Percentiles rank a stretch among this genome's conserved stretches.
Evolutionary conservation across 2,113 vertebrate species (phyloP).

Genomic region (Plecturocebus donacophilus): DNA sequence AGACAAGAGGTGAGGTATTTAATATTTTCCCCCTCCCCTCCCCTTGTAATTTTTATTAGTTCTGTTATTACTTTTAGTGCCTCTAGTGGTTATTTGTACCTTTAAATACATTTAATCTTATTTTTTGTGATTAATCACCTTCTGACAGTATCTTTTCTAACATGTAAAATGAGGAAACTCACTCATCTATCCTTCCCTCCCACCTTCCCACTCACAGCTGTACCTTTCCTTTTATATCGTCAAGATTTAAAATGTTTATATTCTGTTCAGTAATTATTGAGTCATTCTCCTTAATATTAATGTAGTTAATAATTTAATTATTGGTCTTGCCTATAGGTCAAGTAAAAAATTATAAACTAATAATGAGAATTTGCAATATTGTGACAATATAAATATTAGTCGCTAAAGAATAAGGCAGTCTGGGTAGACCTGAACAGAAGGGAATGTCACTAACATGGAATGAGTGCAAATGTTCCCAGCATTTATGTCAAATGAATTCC

Average conservation of each 20-base stretch:
- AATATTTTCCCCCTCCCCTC: background rate
- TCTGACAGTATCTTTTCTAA: background rate
- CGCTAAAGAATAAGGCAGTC: background rate
- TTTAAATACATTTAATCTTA: slow-evolving; percentile 9
- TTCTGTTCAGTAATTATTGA: slow-evolving; percentile 6
- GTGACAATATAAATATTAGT: background rate
- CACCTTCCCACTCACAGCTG: background rate
- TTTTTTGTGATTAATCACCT: slow-evolving; percentile 28
- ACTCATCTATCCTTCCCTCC: background rate
- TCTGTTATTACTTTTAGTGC: background rate
- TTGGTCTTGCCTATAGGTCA: background rate
- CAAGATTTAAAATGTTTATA: slow-evolving; percentile 20
- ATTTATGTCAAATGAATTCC: background rate
- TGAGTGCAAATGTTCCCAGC: background rate
- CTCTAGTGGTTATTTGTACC: background rate
- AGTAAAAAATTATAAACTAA: slow-evolving; percentile 17
- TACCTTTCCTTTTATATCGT: background rate
- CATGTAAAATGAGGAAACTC: background rate
- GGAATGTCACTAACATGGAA: too few relatives aligned
- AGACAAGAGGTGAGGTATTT: background rate
- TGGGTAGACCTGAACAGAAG: background rate
- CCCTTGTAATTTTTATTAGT: background rate
- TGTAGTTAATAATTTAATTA: slow-evolving; percentile 41
- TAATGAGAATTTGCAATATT: background rate
- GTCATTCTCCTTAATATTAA: slow-evolving; percentile 22